Evolutionary conservation across 1,140 invertebrate genomes (phyloP), one percentile per base, ranked within the genome.

Genomic region (Drosophila setifemur): DNA sequence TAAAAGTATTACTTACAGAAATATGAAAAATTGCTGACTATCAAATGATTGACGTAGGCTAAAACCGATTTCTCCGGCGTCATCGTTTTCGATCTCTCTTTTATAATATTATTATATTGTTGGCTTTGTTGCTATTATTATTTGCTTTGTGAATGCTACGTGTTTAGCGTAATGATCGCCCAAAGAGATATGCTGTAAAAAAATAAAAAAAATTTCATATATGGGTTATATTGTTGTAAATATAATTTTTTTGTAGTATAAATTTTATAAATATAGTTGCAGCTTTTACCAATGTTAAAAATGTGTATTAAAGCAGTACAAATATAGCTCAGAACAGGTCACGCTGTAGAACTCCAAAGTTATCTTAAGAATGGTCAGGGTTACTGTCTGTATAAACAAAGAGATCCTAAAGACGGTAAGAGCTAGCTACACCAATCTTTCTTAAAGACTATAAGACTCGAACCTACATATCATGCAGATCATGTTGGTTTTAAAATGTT

Each of bases 1-100:
- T n/a, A n/a, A n/a, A n/a, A n/a, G n/a, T n/a, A n/a, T 54, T 86
- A 89, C 88, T 89, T 83, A 89, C 88, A 83, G 55, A 89, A 89
- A 75, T 89, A 89, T 88, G 88, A 86, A 76, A 89, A 88, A 63
- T 89, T 89, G 76, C 88, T 89, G 79, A 89, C 77, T 53, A 89
- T 88, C 43, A 89, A 78, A 48, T 89, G 88, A 83, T 89, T 89
- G 47, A 88, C 50, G 64, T 89, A 89, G 47, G 88, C 88, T 76
- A 88, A 69, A 63, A 89, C 69, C 40, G 88, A 89, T 73, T 89
- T 89, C 45, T 89, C 88, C 44, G 88, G 88, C 77, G 88, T 81
- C 88, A 89, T 89, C 42, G 63, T 86, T 52, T 14, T 67, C 52
- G 26, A 54, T 49, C 35, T 39, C 37, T 47, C 8, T 19, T 64